Conservation (phyloP, 2,888 invertebrate species). For the Prosapia bicincta region DNA sequence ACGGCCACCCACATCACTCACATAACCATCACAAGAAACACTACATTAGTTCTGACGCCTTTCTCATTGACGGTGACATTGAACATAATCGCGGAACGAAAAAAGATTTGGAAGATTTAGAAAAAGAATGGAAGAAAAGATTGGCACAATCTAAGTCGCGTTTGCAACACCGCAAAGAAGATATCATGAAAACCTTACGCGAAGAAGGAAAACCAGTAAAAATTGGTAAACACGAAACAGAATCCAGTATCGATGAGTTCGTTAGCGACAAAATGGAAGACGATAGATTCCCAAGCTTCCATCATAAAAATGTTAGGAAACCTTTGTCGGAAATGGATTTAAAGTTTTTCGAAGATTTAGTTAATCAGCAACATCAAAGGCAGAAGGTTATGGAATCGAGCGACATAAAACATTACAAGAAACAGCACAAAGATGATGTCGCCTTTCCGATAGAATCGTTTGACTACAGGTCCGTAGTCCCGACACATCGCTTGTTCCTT, state of each 20-base stretch:
- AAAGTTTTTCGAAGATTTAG: conserved; percentile 20
- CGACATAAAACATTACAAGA: neutral
- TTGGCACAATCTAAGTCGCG: conserved; percentile 31
- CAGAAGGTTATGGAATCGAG: conserved; percentile 3
- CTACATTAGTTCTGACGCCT: neutral
- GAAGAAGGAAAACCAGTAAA: conserved; percentile 10
- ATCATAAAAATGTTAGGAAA: conserved; percentile 14
- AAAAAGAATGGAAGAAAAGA: conserved; percentile 26
- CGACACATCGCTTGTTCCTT: conserved; percentile 31
- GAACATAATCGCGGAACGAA: neutral
- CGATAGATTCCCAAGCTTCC: conserved; percentile 5
- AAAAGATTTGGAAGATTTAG: conserved; percentile 15
- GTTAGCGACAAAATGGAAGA: neutral
- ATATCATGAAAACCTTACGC: conserved; percentile 34
- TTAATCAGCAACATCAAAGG: conserved; percentile 15
- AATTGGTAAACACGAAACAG: conserved; percentile 2
- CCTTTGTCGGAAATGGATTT: conserved; percentile 25
- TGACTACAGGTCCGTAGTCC: conserved; percentile 23
- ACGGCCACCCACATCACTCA: conserved; percentile 7
- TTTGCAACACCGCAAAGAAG: conserved; percentile 35
- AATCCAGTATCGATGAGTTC: conserved; percentile 1
- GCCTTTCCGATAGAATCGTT: conserved; percentile 14
- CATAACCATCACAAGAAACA: conserved; percentile 17
- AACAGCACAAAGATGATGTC: conserved; percentile 7
- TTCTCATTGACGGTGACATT: conserved; percentile 3